A percentile compares a stretch with the other conserved stretches of the same genome.
Conservation (phyloP, 2,888 invertebrate species). For the Campopleginae sp. region DNA sequence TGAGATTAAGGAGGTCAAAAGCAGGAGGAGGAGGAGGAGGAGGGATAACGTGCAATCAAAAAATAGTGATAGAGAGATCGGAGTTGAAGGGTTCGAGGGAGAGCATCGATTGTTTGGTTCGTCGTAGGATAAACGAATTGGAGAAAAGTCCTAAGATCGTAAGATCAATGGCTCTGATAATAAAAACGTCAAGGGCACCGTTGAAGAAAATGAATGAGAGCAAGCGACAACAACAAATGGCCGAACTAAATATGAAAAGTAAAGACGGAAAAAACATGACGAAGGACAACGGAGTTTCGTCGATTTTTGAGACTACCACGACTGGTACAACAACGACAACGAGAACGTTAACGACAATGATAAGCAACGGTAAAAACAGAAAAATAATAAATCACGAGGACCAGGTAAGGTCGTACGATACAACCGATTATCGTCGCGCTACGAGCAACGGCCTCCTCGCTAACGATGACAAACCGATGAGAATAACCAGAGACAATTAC, state of each 20-base stretch:
- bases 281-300: conserved; percentile 12
- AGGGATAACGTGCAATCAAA: conserved; percentile 80
- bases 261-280: background rate
- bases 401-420: conserved; percentile 68
- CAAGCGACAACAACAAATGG: conserved; percentile 53
- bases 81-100: conserved; percentile 79
- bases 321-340: conserved; percentile 50
- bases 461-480: conserved; percentile 26
- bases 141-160: conserved; percentile 82
- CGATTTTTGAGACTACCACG: background rate
- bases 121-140: conserved; percentile 80
- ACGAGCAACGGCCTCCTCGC: conserved; percentile 41
- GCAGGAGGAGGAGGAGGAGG: conserved; percentile 67
- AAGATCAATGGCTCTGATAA: conserved; percentile 82
- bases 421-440: conserved; percentile 56
- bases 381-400: conserved; percentile 38
- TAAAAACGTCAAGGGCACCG: conserved; percentile 80
- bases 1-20: conserved; percentile 60
- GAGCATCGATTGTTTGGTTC: conserved; percentile 80
- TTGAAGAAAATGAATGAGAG: conserved; percentile 65
- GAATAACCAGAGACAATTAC: conserved; percentile 9
- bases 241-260: conserved; percentile 11
- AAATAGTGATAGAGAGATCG: conserved; percentile 83
- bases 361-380: conserved; percentile 24
- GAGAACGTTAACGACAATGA: background rate